Evolutionary conservation across 2,113 vertebrate species (phyloP).

Genomic region (Leptobrachium leishanense): DNA sequence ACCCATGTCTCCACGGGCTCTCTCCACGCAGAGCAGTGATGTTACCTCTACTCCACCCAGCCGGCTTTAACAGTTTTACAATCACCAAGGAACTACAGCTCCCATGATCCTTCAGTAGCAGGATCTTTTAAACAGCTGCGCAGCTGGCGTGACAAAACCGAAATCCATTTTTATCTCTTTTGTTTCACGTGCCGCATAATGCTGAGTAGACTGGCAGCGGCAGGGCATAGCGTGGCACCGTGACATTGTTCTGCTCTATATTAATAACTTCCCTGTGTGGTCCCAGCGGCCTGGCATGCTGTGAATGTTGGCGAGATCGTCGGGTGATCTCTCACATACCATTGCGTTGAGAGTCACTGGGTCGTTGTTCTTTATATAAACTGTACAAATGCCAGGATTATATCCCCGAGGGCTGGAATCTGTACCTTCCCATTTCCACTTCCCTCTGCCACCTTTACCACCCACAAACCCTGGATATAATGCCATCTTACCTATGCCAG

Average conservation of each 20-base stretch:
- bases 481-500: background rate
- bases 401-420: constrained; percentile 22
- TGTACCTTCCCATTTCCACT: background rate
- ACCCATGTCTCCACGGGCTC: too few species aligned
- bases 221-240: too few species aligned
- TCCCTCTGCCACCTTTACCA: background rate
- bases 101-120: background rate
- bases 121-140: too few species aligned
- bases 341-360: constrained; percentile 5
- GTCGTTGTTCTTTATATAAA: constrained; percentile 41
- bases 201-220: too few species aligned
- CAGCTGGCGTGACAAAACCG: too few species aligned
- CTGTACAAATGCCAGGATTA: background rate
- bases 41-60: too few species aligned
- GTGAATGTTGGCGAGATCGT: constrained; percentile 15
- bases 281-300: constrained; percentile 32
- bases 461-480: background rate
- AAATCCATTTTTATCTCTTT: too few species aligned
- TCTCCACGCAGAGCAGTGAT: too few species aligned
- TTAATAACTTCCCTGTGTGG: constrained; percentile 1
- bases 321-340: constrained; percentile 7
- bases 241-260: background rate
- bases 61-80: too few species aligned
- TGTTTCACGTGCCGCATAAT: too few species aligned
- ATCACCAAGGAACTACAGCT: too few species aligned